These are phyloP conservation scores for Drosophila macrospina DNA, from an alignment of 2,888 invertebrate genomes.

Conservation along the genomic window DNA sequence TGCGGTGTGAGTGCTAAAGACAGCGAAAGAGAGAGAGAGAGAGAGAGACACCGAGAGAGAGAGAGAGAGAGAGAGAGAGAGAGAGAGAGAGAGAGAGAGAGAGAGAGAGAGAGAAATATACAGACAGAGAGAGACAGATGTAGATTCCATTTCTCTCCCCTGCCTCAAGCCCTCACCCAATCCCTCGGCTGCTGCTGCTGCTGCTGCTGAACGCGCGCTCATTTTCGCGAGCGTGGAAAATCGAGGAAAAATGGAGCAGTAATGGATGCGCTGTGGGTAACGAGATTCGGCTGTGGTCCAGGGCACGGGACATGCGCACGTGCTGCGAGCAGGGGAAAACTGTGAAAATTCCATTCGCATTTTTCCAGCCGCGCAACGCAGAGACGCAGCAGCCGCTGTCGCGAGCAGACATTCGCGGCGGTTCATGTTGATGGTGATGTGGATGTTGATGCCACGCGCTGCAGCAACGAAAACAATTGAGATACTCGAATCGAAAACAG, in stretches of 20 bases:
- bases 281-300: conserved; percentile 29
- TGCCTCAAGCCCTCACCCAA: conserved; percentile 17
- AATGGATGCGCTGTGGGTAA: conserved; percentile 29
- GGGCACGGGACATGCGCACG: conserved; percentile 76
- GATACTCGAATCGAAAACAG: conserved; percentile 45
- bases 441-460: conserved; percentile 61
- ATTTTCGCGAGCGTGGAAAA: conserved; percentile 80
- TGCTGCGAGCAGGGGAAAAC: conserved; percentile 66
- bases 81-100: neutral
- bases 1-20: conserved; percentile 19
- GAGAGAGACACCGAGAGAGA: conserved; percentile 2
- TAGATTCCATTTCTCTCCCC: conserved; percentile 16
- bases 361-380: conserved; percentile 64
- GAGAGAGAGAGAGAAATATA: conserved; percentile 3
- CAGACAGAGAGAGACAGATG: conserved; percentile 1
- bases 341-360: conserved; percentile 63
- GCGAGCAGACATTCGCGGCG: conserved; percentile 55
- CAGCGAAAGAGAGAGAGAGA: neutral
- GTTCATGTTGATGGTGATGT: too few species aligned
- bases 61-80: neutral
- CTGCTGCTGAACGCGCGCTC: conserved; percentile 62
- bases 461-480: conserved; percentile 15
- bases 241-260: conserved; percentile 63
- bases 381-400: conserved; percentile 68
- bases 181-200: conserved; percentile 29